Conservation (phyloP, 2,797 vertebrate species). For the Morelia viridis region DNA sequence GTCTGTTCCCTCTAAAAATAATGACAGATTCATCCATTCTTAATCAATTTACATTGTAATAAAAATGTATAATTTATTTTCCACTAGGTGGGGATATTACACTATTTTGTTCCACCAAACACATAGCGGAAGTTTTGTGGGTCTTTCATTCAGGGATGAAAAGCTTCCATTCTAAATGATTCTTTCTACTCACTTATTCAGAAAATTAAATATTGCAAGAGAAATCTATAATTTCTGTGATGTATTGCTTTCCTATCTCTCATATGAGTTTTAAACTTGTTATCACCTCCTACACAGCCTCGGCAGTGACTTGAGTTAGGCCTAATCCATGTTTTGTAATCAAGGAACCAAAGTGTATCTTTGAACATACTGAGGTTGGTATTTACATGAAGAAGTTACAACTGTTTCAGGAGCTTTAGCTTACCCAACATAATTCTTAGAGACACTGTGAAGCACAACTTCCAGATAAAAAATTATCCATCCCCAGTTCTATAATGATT, state of each 20-base stretch:
- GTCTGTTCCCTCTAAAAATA: neutral
- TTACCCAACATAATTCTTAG: neutral
- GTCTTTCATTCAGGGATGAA: neutral
- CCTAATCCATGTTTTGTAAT: neutral
- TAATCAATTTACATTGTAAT: neutral
- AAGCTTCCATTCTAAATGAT: neutral
- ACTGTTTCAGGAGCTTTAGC: neutral
- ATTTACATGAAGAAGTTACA: neutral
- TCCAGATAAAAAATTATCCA: neutral
- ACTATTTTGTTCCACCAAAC: neutral
- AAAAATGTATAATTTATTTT: neutral
- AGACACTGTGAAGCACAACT: neutral
- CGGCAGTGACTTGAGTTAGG: neutral
- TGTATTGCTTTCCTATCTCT: neutral
- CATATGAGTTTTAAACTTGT: neutral
- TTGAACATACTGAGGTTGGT: neutral
- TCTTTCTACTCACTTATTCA: no score
- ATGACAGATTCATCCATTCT: neutral
- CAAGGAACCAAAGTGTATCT: neutral
- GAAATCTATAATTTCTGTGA: neutral
- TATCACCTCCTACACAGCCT: neutral
- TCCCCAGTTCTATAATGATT: neutral
- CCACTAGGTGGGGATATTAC: conserved; percentile 52
- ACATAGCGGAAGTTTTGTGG: rapidly evolving
- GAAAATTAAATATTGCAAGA: neutral